Evolutionary conservation across 1,140 invertebrate species (phyloP), one percentile per base, ranked within the genome.

Genomic region (Formica exsecta): DNA sequence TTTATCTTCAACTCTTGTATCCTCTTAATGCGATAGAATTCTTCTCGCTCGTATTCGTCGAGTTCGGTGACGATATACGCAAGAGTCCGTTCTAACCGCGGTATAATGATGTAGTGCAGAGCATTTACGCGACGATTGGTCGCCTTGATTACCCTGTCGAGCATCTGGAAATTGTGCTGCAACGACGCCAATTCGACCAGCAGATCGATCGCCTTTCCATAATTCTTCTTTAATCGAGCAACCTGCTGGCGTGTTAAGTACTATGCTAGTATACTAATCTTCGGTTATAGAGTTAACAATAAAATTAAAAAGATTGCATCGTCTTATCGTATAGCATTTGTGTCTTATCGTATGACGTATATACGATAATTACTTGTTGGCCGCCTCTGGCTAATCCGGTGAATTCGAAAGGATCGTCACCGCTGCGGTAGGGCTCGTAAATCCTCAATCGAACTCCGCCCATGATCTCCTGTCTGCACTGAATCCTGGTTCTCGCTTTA

Each of bases 61-160:
- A 98, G 92, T 92, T 98, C 97, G 22, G 97, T 96, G 54, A 96
- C 96, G 81, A 98, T 98, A 93, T 97, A 97, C 4, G 95, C 93
- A 68, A 98, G 90, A 0, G 97, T 97, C 64, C 96, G 94, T 90
- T 98, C 97, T 88, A 98, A 96, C 77, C 96, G 95, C 19, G 97
- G 97, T 94, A 98, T 97, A 87, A 98, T 97, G 25, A 98, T 96
- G 94, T 97, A 96, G 92, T 97, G 97, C 88, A 98, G 96, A 70
- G 97, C 97, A 93, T 97, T 98, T 4, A 98, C 97, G 93, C 97
- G 95, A 59, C 97, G 94, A 93, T 97, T 97, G 1, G 97, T 98
- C 32, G 96, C 95, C 93, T 97, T 97, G 87, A 98, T 97, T 19
- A 97, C 97, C 93, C 97, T 96, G 93, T 98, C 97, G 73, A 98